Base-by-base conservation (phyloP, 2,797 vertebrate genomes). In the Lindbergichthys nudifrons region DNA sequence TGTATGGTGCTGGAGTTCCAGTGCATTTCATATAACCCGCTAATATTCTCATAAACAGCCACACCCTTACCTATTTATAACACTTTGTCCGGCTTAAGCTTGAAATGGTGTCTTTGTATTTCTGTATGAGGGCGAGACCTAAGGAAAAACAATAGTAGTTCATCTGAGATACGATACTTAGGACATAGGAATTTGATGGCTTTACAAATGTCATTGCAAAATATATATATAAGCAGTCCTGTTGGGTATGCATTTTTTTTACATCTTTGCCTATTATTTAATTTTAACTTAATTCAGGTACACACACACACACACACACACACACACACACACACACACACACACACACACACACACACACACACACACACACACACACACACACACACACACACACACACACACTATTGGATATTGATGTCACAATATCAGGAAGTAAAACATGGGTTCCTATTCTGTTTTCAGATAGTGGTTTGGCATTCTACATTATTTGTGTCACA, bases 41-140 rank as follows among this genome's bases (percentile, higher is more conserved):
- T 10, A 0, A 0, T 0, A 0, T 66, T 80, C 10, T n/a, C 3
- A 10, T 41, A 56, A 66, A 65, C 0, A 42, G 60, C 32, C 76
- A 69, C 80, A 65, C 81, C 81, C 45, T 80, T 56, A 66, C 32
- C 60, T 42, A 4, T 59, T 15, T 70, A 7, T 45, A 7, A 51
- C 7, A 57, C 19, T 2, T 42, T 32, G 23, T 1, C 72, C 65
- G 3, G 14, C 23, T 5, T 23, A 3, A 41, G 0, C 26, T 59
- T 16, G 2, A 54, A 39, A 6, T 21, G 5, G 23, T 30, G 13
- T 19, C 46, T 46, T 12, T 60, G 18, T 48, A 1, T 61, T 23
- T 57, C 3, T 16, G 10, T 21, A 10, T 26, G 10, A 1, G 26
- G 36, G 10, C 2, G 12, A 21, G 57, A 36, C 32, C 11, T 7